Evolutionary conservation across 2,113 vertebrate genomes (phyloP), one percentile per base, ranked within the genome.

Genomic region (Pterocles burchelli): DNA sequence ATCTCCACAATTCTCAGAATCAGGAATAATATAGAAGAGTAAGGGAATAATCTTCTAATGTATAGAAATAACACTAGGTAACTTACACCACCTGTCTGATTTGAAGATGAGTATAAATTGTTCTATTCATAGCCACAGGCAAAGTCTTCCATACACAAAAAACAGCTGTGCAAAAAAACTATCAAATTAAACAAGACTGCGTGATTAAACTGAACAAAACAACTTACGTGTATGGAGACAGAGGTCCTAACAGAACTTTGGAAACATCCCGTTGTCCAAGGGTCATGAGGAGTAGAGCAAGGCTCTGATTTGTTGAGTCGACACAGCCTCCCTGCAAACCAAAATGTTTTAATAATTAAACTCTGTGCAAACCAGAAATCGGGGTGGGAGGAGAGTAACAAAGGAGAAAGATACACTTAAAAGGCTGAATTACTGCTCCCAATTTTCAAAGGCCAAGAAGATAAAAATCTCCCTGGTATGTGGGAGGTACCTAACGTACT

Each of bases 231-330:
- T 99, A 99, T 3, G 99, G 98, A 36, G 99, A 99, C 48, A 99
- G 98, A 10, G 99, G 99, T 97, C 99, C 99, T 14, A 99, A 97
- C 43, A 99, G 98, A 85, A 99, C 97, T 98, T 99, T 99, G 71
- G 99, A 99, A 97, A 99, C 99, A 75, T 99, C 99, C 94, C 99
- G 99, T 88, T 99, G 99, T 93, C 99, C 99, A 96, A 99, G 98
- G 89, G 99, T 99, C 99, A 99, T 99, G 92, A 99, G 98, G 68
- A 99, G 97, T 36, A 99, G 86, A 46, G 98, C 98, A 94, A 99
- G 97, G 96, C 99, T 99, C 97, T 99, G 99, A 98, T 99, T 99
- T 97, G 98, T 97, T 2, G 99, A 99, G 97, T 99, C 99, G 91
- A 99, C 99, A 85, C 98, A 99, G 95, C 99, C 99, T 71, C 99